A percentile compares a stretch with the other conserved stretches of the same genome.
Evolutionary conservation across 2,888 invertebrate species (phyloP).

Genomic region (Acholoe squamosa): DNA sequence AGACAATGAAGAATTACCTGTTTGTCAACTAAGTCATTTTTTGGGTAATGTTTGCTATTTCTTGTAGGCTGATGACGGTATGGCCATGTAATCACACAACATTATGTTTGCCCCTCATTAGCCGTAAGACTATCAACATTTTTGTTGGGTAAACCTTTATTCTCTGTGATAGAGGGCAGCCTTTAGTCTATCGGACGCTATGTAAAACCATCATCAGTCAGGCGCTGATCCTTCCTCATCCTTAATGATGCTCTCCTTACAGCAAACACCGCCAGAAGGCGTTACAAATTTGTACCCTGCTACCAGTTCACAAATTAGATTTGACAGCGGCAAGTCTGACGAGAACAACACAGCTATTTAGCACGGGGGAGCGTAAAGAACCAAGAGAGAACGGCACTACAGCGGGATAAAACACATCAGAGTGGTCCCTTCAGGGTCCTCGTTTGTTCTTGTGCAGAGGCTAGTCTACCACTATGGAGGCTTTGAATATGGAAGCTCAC

Average conservation of each 20-base stretch:
- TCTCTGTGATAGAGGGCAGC: too few species aligned
- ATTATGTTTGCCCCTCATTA: too few species aligned
- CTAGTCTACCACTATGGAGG: not conserved
- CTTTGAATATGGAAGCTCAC: slow-evolving; percentile 13
- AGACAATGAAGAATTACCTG: too few species aligned
- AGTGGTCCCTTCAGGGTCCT: not conserved
- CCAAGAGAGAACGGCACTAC: not conserved
- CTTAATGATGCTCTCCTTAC: not conserved
- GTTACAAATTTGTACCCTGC: too few species aligned
- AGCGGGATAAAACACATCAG: not conserved
- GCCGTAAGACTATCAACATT: too few species aligned
- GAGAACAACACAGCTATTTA: slow-evolving; percentile 13
- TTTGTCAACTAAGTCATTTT: too few species aligned
- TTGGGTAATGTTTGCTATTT: too few species aligned
- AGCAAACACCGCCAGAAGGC: not conserved
- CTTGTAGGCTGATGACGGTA: too few species aligned
- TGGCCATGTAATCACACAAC: too few species aligned
- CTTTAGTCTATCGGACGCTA: not conserved
- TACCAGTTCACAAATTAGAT: not conserved
- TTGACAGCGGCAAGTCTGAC: not conserved
- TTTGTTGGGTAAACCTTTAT: too few species aligned
- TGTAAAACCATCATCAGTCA: not conserved
- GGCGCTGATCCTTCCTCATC: not conserved
- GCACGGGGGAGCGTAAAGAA: not conserved
- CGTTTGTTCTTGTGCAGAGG: not conserved